Base-by-base conservation (phyloP, 2,113 vertebrate species). In the Typhlomys cinereus region DNA sequence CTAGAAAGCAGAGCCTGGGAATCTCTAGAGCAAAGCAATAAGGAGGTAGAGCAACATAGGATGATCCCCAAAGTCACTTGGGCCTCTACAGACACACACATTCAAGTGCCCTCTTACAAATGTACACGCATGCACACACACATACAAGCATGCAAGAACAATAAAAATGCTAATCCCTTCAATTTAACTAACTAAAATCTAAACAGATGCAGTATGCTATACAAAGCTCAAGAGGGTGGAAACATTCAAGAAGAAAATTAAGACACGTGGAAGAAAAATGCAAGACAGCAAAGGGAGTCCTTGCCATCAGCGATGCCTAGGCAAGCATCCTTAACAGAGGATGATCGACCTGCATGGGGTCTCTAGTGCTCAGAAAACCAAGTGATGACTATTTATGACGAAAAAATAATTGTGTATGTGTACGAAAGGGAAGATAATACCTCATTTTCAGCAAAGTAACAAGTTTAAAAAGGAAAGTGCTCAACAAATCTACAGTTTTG, bases 141-240 rank as follows among this genome's bases (percentile, higher is more conserved):
- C n/a, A n/a, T n/a, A n/a, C n/a, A n/a, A n/a, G n/a, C n/a, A n/a
- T n/a, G n/a, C n/a, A n/a, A n/a, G n/a, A n/a, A n/a, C n/a, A n/a
- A n/a, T n/a, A n/a, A 94, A 66, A 84, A 88, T 67, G 74, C 21
- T 13, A 50, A 39, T n/a, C 29, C 29, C n/a, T 71, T 88, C 23
- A 66, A 95, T 78, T 87, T 21, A 86, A 82, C 27, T 31, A 78
- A 74, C n/a, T 31, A 62, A 91, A 79, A 48, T 20, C 18, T 17
- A 36, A 83, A 57, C 25, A 75, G 10, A 87, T 80, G 11, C 1
- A 62, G 44, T 13, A 74, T 78, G 46, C 29, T 48, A 62, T 74
- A 86, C 80, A 71, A 74, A 91, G 48, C 5, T 34, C 46, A 29
- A 50, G 15, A 27, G 25, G 23, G 21, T 66, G 46, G 62, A 75